phyloP scores from a whole-genome alignment of 2,797 vertebrate species.

The Anisognathus igniventris region DNA sequence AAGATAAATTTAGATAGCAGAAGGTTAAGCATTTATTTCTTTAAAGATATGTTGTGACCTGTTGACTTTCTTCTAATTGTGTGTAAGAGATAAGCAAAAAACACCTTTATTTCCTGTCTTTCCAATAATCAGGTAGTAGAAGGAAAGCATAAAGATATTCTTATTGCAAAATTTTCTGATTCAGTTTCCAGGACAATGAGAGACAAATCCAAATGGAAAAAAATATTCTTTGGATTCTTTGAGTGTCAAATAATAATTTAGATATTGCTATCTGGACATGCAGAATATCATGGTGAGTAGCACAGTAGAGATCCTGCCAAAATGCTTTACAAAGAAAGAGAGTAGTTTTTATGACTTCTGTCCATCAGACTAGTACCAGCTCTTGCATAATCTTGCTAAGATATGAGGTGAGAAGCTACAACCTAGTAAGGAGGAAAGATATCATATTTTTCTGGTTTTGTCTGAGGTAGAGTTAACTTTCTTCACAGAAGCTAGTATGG shows the following conservation, averaged over 20 bases:
- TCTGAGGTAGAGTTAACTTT: not conserved
- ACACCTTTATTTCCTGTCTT: not conserved
- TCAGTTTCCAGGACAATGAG: not conserved
- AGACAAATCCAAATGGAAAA: not conserved
- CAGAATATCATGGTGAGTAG: not conserved
- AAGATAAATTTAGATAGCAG: not conserved
- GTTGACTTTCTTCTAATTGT: not conserved
- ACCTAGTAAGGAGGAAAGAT: not conserved
- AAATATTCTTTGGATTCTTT: not conserved
- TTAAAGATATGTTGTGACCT: not conserved
- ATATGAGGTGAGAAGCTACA: not conserved
- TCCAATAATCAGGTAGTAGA: not conserved
- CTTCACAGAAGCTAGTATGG: not conserved
- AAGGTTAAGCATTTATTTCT: not conserved
- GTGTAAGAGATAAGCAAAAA: not conserved
- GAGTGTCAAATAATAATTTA: not conserved
- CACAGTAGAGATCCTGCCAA: not conserved
- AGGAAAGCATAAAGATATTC: not conserved
- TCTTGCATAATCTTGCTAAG: not conserved
- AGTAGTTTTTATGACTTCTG: not conserved
- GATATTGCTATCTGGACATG: not conserved
- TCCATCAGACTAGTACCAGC: fast-evolving
- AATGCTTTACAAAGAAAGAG: not conserved
- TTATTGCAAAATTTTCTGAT: not conserved
- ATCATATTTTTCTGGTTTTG: fast-evolving